Conservation (phyloP, 2,113 vertebrate species). For the Nansenia antarctica region DNA sequence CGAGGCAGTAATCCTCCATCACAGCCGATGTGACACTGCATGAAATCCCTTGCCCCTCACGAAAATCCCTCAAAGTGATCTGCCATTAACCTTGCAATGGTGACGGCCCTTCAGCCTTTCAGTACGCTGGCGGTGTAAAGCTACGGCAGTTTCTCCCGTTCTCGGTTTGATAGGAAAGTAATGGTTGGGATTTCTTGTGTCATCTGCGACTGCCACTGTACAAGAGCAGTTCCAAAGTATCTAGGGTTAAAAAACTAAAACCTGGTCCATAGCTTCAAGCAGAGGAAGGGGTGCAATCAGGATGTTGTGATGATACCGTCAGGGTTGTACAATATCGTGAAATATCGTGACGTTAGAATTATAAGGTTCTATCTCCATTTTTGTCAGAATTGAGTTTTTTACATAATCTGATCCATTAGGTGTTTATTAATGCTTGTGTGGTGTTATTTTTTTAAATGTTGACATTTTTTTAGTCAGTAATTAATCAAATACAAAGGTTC, state of each 20-base stretch:
- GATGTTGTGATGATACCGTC: not conserved
- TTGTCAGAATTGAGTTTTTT: too few relatives aligned
- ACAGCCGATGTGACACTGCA: conserved; percentile 46
- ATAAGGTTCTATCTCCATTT: too few relatives aligned
- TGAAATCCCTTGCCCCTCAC: conserved; percentile 19
- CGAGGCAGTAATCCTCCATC: conserved; percentile 41
- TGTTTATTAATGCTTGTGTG: too few relatives aligned
- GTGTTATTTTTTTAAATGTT: too few relatives aligned
- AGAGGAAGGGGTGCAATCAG: not conserved
- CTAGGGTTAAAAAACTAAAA: conserved; percentile 2
- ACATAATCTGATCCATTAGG: too few relatives aligned
- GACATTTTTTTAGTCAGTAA: too few relatives aligned
- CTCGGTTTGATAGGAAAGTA: conserved; percentile 52
- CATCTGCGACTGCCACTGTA: conserved; percentile 37
- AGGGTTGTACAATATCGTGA: not conserved
- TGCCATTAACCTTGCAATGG: conserved; percentile 68
- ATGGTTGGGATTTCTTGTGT: conserved; percentile 34
- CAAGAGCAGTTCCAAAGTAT: conserved; percentile 34
- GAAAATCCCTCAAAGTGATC: conserved; percentile 62
- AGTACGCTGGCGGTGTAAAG: conserved; percentile 36
- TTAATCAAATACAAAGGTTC: too few relatives aligned
- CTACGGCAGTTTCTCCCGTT: conserved; percentile 27
- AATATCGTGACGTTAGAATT: too few relatives aligned
- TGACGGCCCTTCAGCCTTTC: conserved; percentile 51
- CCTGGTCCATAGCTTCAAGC: not conserved